A percentile compares a stretch with the other conserved stretches of the same genome.
Evolutionary conservation across 1,140 invertebrate genomes (phyloP).

Genomic region (Leptinotarsa defecta): DNA sequence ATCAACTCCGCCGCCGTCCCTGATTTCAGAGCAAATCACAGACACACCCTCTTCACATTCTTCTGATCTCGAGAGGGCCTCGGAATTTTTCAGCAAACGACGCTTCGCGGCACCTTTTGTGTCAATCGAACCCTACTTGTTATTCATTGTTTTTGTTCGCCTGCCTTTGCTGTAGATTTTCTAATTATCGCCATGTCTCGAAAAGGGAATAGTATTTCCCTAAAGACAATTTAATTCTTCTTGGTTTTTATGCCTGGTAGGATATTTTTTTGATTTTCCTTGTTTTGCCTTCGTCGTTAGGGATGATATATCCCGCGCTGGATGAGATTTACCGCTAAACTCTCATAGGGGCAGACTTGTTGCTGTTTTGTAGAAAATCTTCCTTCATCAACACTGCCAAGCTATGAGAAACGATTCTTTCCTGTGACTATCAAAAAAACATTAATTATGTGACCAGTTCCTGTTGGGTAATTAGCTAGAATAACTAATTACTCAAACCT

Average conservation of each 20-base stretch:
- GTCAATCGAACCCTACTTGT: conserved; percentile 16
- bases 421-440: too few species aligned
- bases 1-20: not conserved
- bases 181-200: conserved; percentile 11
- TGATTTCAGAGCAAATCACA: not conserved
- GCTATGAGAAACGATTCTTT: too few species aligned
- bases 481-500: too few species aligned
- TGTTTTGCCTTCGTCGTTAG: too few species aligned
- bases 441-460: too few species aligned
- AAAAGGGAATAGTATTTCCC: not conserved
- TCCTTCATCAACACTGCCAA: too few species aligned
- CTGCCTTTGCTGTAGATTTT: conserved; percentile 16
- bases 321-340: too few species aligned
- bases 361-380: too few species aligned
- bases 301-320: too few species aligned
- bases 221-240: not conserved
- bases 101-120: conserved; percentile 13
- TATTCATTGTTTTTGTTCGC: conserved; percentile 19
- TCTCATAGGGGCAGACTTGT: too few species aligned
- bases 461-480: too few species aligned
- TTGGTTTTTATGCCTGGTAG: not conserved
- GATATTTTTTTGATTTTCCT: too few species aligned
- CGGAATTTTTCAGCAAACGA: not conserved
- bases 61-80: not conserved
- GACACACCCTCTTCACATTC: not conserved